Evolutionary conservation across 2,888 invertebrate genomes (phyloP), one percentile per base, ranked within the genome.

Genomic region (Petrolisthes cinctipes): DNA sequence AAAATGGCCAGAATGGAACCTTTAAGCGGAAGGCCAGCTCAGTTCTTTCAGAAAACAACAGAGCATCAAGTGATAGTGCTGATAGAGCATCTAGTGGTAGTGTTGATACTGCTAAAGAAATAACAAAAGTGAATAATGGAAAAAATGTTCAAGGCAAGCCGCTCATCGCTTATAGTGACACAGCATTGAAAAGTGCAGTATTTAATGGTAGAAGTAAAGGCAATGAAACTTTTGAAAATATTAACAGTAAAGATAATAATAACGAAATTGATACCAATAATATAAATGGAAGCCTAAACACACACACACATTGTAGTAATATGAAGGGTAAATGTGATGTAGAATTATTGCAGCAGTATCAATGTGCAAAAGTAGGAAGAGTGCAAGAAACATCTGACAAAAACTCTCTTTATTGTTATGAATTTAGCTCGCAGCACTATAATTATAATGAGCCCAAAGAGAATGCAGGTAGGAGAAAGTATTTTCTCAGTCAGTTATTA

Each of bases 261-360:
- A n/a, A n/a, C n/a, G 23, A 23, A 7, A 23, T 9, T 75, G 73
- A 1, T 5, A 14, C 51, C 54, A 79, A 17, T 17, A 68, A 71
- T n/a, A n/a, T n/a, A n/a, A n/a, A n/a, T n/a, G n/a, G n/a, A n/a
- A n/a, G n/a, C n/a, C n/a, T n/a, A n/a, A n/a, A n/a, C n/a, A n/a
- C n/a, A n/a, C n/a, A n/a, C n/a, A n/a, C n/a, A n/a, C n/a, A n/a
- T n/a, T n/a, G n/a, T n/a, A n/a, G n/a, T n/a, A n/a, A n/a, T 23
- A 20, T 75, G 4, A 75, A 20, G 6, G 85, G 79, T 79, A 53
- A 61, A 51, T 85, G 78, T 78, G 76, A 85, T 11, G 73, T 79
- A 66, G 57, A n/a, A 5, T 61, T 11, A 54, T 5, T 14, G n/a
- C 66, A 53, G 17, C 53, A 61, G 11, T 80, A 20, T 66, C 79